These are phyloP conservation scores for Heliconius sara DNA, from an alignment of 2,888 invertebrate genomes.

Conservation along the genomic window DNA sequence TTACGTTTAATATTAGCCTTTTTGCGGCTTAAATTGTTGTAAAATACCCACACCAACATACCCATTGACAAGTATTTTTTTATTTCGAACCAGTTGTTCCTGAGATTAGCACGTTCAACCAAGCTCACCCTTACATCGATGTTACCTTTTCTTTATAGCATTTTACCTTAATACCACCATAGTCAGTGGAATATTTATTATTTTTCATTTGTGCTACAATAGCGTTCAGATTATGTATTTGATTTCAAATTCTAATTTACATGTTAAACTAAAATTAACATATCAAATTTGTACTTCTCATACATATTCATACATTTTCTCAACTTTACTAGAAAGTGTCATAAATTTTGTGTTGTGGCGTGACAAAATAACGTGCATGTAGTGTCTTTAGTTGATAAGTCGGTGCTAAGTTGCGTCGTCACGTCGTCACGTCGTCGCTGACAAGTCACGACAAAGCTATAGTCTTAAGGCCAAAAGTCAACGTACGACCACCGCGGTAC, in stretches of 20 bases:
- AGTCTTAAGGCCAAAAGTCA: constrained; percentile 17
- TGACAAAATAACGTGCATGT: neutral
- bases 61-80: too few species aligned
- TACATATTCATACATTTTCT: neutral
- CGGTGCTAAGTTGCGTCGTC: constrained; percentile 21
- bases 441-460: constrained; percentile 16
- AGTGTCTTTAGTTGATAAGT: neutral
- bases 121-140: too few species aligned
- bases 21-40: too few species aligned
- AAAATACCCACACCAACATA: too few species aligned
- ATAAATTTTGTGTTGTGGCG: neutral
- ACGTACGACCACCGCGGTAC: constrained; percentile 14
- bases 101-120: too few species aligned
- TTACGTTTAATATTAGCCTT: too few species aligned
- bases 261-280: neutral
- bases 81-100: too few species aligned
- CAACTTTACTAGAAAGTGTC: neutral
- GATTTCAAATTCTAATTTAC: neutral
- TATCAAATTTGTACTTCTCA: neutral
- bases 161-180: too few species aligned
- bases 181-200: too few species aligned
- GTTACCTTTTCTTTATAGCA: too few species aligned
- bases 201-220: too few species aligned
- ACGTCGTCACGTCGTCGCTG: constrained; percentile 11
- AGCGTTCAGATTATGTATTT: neutral